Base-by-base conservation (phyloP, 2,797 vertebrate species). In the Melanogrammus aeglefinus region DNA sequence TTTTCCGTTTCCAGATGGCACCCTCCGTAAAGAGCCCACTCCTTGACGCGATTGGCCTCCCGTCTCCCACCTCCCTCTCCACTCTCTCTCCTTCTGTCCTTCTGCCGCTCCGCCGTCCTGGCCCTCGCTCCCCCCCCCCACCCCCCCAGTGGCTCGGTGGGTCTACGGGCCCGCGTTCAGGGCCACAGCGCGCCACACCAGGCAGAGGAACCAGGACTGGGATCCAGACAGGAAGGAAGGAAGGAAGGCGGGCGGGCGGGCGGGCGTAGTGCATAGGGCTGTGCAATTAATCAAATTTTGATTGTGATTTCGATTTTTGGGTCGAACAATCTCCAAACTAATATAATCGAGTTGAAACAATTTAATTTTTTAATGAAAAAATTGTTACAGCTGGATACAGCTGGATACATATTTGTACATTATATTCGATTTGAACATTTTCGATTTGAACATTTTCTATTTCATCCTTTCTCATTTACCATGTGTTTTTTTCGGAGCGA, bases 1-100 rank as follows among this genome's bases (percentile, higher is more conserved):
- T 93, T 86, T 90, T 12, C 80, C 84, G 88, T 86, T 92, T 94
- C 94, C 94, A 95, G 93, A 94, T 94, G 94, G 93, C 78, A 80
- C 92, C 85, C 92, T 85, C 88, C 88, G 88, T 88, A 93, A 92
- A 94, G 92, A 93, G 91, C 92, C 92, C 85, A 88, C 89, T 92
- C 92, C 90, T 90, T 91, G 90, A 88, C 31, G 31, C 80, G 57
- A 73, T 72, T 78, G 78, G 18, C 76, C 85, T 89, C 79, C 85
- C 84, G 72, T 74, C 80, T n/a, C 51, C 51, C 51, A 2, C 51
- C n/a, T 63, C 2, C 18, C 51, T 63, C 8, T 21, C 6, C 47
- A 0, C 51, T 87, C 86, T 82, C 81, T 76, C 85, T 80, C 33
- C 39, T 73, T 47, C 83, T 72, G 81, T 83, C 85, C 84, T 78